Conservation (phyloP, 2,888 invertebrate species). For the Periphyllus acericola region DNA sequence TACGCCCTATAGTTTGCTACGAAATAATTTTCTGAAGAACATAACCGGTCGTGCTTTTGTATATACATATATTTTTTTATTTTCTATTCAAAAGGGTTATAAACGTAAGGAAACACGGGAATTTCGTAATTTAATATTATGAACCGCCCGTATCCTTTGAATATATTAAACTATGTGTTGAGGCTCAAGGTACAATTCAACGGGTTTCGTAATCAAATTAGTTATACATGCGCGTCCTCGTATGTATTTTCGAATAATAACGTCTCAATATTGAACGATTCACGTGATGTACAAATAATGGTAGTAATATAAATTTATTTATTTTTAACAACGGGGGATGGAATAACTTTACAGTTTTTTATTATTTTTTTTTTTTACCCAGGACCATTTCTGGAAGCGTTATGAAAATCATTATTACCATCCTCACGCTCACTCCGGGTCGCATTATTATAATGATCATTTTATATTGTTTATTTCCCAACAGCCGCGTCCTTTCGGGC, state of each 20-base stretch:
- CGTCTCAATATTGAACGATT: too few relatives aligned
- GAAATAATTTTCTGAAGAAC: not conserved
- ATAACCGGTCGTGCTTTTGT: not conserved
- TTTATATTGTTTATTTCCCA: constrained; percentile 23
- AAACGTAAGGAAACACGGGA: not conserved
- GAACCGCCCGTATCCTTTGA: not conserved
- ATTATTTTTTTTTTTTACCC: not conserved
- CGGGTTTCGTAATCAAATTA: not conserved
- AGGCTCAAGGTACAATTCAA: not conserved
- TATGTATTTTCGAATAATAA: not conserved
- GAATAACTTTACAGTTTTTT: not conserved
- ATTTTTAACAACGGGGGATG: not conserved
- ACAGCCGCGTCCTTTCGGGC: not conserved
- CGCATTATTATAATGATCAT: constrained; percentile 3
- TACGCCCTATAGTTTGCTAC: not conserved
- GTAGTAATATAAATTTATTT: too few relatives aligned
- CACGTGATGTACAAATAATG: not conserved
- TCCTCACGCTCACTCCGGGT: not conserved
- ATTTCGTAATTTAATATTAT: constrained; percentile 13
- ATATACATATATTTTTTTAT: not conserved
- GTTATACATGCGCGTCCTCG: not conserved
- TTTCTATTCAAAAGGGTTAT: not conserved
- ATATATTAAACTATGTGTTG: not conserved
- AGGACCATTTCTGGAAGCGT: not conserved
- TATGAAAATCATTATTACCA: constrained; percentile 19